Base-by-base conservation (phyloP, 2,888 invertebrate species). In the Tachystola acroxantha region DNA sequence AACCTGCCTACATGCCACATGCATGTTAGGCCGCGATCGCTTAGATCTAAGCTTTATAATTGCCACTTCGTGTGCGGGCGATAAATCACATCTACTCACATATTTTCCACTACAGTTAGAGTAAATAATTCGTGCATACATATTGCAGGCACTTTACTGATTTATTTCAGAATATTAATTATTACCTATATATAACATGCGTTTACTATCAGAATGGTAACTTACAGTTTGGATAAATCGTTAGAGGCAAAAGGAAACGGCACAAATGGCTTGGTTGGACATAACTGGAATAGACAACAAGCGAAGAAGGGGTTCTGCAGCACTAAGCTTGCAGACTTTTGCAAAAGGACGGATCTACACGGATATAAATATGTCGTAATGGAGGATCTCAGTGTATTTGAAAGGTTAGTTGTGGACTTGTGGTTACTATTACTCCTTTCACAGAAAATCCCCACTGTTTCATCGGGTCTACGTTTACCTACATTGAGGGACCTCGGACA, bases 351-450 rank as follows among this genome's bases (percentile, higher is more conserved):
- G 0, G 90, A 91, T 42, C 69, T 93, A 34, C 93, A 93, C 54
- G 93, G 93, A 1, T 93, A 91, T 50, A 91, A 90, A 54, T 92
- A 92, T 50, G 90, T 92, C 19, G 90, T 89, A 2, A 88, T 91
- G 54, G 77, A 86, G 22, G 88, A 89, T 26, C 86, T 90, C 14
- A 88, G 82, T 26, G 55, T 63, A 5, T 46, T 70, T 24, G 92
- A 92, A 66, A 88, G 91, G 91, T 90, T 66, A 45, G 35, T 34
- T 51, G 27, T 27, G 10, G n/a, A n/a, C n/a, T n/a, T n/a, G n/a
- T n/a, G n/a, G n/a, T n/a, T n/a, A n/a, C n/a, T n/a, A n/a, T n/a
- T n/a, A n/a, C n/a, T n/a, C n/a, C n/a, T n/a, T n/a, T n/a, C n/a
- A n/a, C n/a, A n/a, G n/a, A n/a, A n/a, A n/a, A n/a, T n/a, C n/a